Evolutionary conservation across 2,113 vertebrate species (phyloP), one percentile per base, ranked within the genome.

Genomic region (Cranoglanis bouderius): DNA sequence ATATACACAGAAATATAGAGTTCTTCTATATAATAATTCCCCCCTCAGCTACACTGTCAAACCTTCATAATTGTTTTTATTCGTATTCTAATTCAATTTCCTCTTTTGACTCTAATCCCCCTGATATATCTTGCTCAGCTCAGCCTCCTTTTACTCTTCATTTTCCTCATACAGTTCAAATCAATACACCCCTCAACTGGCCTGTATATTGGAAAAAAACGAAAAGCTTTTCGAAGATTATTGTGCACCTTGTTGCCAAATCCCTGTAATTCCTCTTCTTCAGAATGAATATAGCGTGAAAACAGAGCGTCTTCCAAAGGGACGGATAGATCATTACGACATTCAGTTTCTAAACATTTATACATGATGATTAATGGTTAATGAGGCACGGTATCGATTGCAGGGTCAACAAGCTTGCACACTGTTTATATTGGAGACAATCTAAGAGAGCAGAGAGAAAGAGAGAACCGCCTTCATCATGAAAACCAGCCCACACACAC

Each of bases 21-120:
- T n/a, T 74, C 40, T 72, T 72, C 24, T 32, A 19, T 82, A 29
- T 65, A 88, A 65, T 90, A 53, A 84, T 19, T 70, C 53, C 38
- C 40, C 72, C 51, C 3, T 55, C 78, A 85, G 18, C 6, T 24
- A 24, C 38, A 46, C 26, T 43, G 74, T 82, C 63, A 67, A 72
- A 85, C 46, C 24, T 51, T 80, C 49, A 46, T 85, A 26, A 74
- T 81, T 29, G 46, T 35, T 9, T 85, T 85, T n/a, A 51, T 81
- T 85, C 77, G 88, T 38, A 84, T 88, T 84, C 53, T 86, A 87
- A 92, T 93, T 87, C 88, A 70, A 77, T 81, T 88, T 49, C 9
- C 89, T 87, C 89, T 90, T 85, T 90, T 90, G 92, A 86, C 24
- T 86, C 43, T 80, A 84, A 78, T 84, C 35, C 57, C 51, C 38